Evolutionary conservation across 2,888 invertebrate genomes (phyloP).

Genomic region (Cactoblastis cactorum): DNA sequence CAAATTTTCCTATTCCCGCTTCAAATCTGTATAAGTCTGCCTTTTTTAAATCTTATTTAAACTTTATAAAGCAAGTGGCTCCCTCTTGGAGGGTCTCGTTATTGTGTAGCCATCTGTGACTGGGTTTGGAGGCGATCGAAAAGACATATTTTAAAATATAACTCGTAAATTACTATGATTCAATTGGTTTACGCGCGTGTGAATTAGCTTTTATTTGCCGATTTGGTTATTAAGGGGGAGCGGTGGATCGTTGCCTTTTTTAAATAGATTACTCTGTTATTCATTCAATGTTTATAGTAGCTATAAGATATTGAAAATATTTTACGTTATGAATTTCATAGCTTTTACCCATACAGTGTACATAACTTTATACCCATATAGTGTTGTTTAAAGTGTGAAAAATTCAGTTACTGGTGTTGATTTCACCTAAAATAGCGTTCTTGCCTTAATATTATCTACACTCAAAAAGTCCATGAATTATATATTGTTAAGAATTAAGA

Average conservation of each 20-base stretch:
- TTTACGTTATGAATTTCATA: too few species aligned
- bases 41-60: constrained; percentile 78
- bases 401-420: background rate
- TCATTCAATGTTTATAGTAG: too few species aligned
- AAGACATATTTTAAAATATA: constrained; percentile 78
- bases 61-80: constrained; percentile 75
- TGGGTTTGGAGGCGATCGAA: constrained; percentile 61
- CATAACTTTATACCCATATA: background rate
- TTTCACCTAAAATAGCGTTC: background rate
- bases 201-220: constrained; percentile 69
- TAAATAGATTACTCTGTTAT: background rate
- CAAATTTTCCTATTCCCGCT: constrained; percentile 36
- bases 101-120: constrained; percentile 78
- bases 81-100: constrained; percentile 66
- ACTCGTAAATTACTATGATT: constrained; percentile 75
- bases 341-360: too few species aligned
- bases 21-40: constrained; percentile 53
- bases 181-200: constrained; percentile 76
- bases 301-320: too few species aligned
- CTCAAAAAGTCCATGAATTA: too few species aligned
- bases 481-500: too few species aligned
- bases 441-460: too few species aligned
- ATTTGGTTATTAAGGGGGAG: constrained; percentile 48
- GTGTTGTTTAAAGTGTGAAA: constrained; percentile 17
- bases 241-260: background rate